A percentile compares a stretch with the other conserved stretches of the same genome.
These are phyloP conservation scores for Eustalomyia histrio DNA, from an alignment of 2,888 invertebrate genomes.

Conservation along the genomic window DNA sequence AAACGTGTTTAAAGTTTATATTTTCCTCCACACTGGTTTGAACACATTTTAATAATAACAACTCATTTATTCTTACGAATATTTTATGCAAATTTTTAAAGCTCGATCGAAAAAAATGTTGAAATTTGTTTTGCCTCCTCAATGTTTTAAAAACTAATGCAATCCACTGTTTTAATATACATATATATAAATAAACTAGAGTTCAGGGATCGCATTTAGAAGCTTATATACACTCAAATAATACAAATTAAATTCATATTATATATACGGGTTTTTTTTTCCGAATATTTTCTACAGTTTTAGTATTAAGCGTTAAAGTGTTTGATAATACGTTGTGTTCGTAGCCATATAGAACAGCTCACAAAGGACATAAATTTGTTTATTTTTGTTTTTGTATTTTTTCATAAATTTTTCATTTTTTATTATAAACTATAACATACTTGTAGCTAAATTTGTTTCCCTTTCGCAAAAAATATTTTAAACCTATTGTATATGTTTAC, in stretches of 20 bases:
- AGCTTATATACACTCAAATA: background rate
- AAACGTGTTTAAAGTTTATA: no score
- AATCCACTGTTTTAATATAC: background rate
- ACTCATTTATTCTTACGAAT: no score
- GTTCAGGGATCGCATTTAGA: background rate
- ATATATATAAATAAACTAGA: background rate
- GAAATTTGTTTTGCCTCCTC: no score
- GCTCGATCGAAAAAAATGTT: no score
- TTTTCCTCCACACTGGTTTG: no score
- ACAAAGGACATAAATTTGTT: conserved; percentile 46
- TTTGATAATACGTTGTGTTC: conserved; percentile 9
- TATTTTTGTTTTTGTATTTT: conserved; percentile 5
- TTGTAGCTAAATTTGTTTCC: conserved; percentile 4
- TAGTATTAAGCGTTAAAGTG: conserved; percentile 24
- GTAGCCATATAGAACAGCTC: conserved; percentile 3
- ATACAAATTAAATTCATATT: conserved; percentile 14
- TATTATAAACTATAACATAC: background rate
- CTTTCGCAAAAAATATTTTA: background rate
- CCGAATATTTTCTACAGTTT: conserved; percentile 16
- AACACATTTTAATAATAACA: no score
- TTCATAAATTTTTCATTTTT: background rate
- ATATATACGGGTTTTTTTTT: background rate
- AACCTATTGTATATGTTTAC: background rate
- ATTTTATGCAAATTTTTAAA: no score
- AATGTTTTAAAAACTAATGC: no score